Conservation (phyloP, 2,797 vertebrate genomes). For the Alauda arvensis region DNA sequence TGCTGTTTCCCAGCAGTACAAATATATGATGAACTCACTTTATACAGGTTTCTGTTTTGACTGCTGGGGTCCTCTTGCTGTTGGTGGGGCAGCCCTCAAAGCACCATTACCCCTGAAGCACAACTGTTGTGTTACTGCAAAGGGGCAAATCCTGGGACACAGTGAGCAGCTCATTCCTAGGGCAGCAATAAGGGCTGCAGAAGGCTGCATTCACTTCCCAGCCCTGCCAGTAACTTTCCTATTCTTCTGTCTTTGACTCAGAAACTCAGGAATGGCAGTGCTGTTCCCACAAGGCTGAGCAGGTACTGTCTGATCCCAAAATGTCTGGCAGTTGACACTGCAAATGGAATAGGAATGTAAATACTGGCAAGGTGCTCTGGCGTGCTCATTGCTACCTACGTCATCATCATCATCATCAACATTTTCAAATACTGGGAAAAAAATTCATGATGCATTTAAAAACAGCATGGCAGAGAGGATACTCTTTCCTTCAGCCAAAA, state of each 20-base stretch:
- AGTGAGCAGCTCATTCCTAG: not conserved
- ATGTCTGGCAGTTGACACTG: not conserved
- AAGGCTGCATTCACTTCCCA: not conserved
- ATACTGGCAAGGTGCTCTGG: not conserved
- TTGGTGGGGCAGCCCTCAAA: not conserved
- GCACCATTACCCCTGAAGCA: not conserved
- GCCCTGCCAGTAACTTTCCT: not conserved
- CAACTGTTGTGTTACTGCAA: not conserved
- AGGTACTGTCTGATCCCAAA: not conserved
- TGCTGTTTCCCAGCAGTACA: not conserved
- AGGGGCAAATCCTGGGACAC: not conserved
- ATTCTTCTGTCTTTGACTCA: not conserved
- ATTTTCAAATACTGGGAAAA: not conserved
- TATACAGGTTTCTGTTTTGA: not conserved
- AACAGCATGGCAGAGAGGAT: not conserved
- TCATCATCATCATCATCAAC: not conserved
- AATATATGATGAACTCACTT: not conserved
- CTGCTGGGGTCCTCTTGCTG: not conserved
- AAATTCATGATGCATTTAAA: not conserved
- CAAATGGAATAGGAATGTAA: not conserved
- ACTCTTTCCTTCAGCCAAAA: not conserved
- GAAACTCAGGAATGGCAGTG: not conserved
- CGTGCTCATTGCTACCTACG: rapidly evolving
- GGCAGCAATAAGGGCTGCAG: not conserved
- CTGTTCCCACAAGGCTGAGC: not conserved